Evolutionary conservation across 2,797 vertebrate genomes (phyloP).

Genomic region (Choloepus didactylus): DNA sequence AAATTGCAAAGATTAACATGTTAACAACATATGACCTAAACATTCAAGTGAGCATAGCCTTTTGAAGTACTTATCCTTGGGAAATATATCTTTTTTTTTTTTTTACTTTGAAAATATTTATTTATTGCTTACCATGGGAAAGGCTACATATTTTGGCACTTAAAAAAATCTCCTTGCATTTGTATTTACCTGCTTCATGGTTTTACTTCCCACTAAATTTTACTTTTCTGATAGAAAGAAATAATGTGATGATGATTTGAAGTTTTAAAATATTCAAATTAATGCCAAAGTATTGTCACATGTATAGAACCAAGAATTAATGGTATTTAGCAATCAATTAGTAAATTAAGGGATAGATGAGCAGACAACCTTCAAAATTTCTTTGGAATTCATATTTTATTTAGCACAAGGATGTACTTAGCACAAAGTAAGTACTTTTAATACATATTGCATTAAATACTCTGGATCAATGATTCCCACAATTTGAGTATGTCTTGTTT

Average conservation of each 20-base stretch:
- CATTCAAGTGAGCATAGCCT: not conserved
- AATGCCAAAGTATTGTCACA: not conserved
- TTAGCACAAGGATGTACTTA: not conserved
- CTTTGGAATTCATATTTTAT: not conserved
- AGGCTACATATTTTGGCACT: not conserved
- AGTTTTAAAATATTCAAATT: not conserved
- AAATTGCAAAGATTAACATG: not conserved
- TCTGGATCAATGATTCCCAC: not conserved
- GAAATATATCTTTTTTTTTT: conserved; percentile 7
- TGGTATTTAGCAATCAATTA: not conserved
- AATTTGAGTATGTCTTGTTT: not conserved
- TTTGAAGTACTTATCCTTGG: not conserved
- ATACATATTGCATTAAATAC: not conserved
- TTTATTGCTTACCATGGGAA: not conserved
- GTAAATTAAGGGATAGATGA: not conserved
- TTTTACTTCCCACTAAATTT: not conserved
- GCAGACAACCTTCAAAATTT: not conserved
- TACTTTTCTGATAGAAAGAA: not conserved
- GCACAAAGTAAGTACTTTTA: not conserved
- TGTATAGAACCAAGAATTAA: not conserved
- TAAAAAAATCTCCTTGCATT: not conserved
- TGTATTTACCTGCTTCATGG: not conserved
- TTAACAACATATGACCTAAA: not conserved
- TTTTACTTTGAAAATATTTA: not conserved
- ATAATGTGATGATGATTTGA: not conserved